Base-by-base conservation (phyloP, 2,888 invertebrate species). In the Conus canariensis region DNA sequence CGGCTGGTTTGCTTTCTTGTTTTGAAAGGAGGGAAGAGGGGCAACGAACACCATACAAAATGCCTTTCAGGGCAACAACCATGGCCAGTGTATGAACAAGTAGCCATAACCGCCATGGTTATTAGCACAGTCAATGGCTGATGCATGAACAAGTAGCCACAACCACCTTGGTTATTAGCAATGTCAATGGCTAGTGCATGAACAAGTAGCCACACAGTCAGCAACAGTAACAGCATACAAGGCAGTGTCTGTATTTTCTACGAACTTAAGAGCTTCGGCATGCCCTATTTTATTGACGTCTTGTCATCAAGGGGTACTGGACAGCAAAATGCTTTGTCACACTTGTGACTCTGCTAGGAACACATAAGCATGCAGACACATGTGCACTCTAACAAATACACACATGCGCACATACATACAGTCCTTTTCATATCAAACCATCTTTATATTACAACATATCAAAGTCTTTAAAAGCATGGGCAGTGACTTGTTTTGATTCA, bases 401-500 rank as follows among this genome's bases (percentile, higher is more conserved):
- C 60, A 86, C 86, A 45, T 16, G 12, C 45, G 19, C 25, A 30
- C 25, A 67, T 19, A 30, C 45, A 67, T 19, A 22, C 82, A 83
- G 58, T 56, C 82, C 19, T 30, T 80, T 56, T 25, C 19, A 80
- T 16, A 80, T 45, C 80, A 80, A 22, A 16, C 10, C 45, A 45
- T 67, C 16, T 60, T 67, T 86, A 30, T 67, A 60, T 64, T 67
- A 86, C 86, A 67, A 16, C 30, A 67, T 86, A 16, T 86, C 19
- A 19, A 19, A 30, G 64, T 45, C 16, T 64, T 64, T 19, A 45
- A 83, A 83, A 58, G 58, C 22, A n/a, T 74, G 22, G 87, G 87
- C 87, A 87, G 87, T 87, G 87, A 87, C 58, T 87, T 22, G 70
- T 56, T 74, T 74, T 74, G 85, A 85, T 85, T 85, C 85, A 83